Evolutionary conservation across 1,140 invertebrate species (phyloP).

Genomic region (Pseudomyrmex gracilis): DNA sequence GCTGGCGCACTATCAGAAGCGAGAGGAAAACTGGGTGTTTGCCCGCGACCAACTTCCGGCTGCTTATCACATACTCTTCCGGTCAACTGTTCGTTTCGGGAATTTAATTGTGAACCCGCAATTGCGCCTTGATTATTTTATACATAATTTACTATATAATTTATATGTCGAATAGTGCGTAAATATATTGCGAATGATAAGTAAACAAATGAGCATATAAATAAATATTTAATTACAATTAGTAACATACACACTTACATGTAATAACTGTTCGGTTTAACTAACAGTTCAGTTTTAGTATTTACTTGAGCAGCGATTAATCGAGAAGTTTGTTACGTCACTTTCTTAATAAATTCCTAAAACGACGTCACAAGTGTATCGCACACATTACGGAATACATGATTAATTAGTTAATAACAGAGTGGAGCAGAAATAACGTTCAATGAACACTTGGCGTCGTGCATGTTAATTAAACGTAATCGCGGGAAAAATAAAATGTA

Average conservation of each 20-base stretch:
- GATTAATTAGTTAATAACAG: slow-evolving; percentile 57
- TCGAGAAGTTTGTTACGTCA: slow-evolving; percentile 24
- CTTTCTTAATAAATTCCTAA: slow-evolving; percentile 22
- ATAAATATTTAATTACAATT: slow-evolving; percentile 78
- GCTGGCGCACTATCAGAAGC: slow-evolving; percentile 58
- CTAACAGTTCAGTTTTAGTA: slow-evolving; percentile 83
- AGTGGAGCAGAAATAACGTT: slow-evolving; percentile 42
- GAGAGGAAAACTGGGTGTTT: slow-evolving; percentile 75
- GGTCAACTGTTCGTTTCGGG: slow-evolving; percentile 71
- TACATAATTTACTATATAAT: slow-evolving; percentile 37
- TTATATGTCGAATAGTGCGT: slow-evolving; percentile 1
- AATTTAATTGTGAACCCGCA: slow-evolving; percentile 63
- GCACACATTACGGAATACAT: slow-evolving; percentile 8
- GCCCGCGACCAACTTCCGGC: slow-evolving; percentile 81
- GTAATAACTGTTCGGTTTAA: slow-evolving; percentile 83
- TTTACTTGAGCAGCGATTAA: slow-evolving; percentile 32
- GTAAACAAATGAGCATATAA: slow-evolving; percentile 79
- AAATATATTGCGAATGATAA: slow-evolving; percentile 66
- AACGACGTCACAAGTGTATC: slow-evolving; percentile 40
- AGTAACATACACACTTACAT: slow-evolving; percentile 74
- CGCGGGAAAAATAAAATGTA: slow-evolving; percentile 54
- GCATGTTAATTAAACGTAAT: slow-evolving; percentile 54
- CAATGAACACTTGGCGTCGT: slow-evolving; percentile 22
- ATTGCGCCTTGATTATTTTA: slow-evolving; percentile 57
- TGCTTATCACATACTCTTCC: slow-evolving; percentile 83